Evolutionary conservation across 2,888 invertebrate species (phyloP).

Genomic region (Ctena decussata): DNA sequence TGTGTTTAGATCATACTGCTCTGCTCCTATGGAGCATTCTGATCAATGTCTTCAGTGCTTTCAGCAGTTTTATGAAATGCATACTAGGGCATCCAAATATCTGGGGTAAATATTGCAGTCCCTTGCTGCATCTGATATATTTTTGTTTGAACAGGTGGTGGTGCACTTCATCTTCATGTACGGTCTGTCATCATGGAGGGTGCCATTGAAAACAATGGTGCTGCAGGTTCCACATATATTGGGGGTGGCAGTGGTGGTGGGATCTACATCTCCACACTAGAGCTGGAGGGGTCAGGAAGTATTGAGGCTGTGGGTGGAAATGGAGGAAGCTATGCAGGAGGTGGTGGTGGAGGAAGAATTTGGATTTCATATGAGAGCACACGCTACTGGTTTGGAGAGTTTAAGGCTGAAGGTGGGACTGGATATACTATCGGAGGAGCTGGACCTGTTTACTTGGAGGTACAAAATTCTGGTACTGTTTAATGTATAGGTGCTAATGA

Average conservation of each 20-base stretch:
- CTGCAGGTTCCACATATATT: conserved; percentile 33
- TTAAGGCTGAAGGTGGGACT: conserved; percentile 70
- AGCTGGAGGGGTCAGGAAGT: conserved; percentile 74
- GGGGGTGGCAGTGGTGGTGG: conserved; percentile 78
- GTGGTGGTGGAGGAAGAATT: conserved; percentile 76
- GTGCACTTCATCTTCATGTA: not conserved
- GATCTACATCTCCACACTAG: conserved; percentile 61
- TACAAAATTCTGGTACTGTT: no score
- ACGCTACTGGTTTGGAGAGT: conserved; percentile 72
- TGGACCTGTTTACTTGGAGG: conserved; percentile 76
- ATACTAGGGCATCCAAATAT: no score
- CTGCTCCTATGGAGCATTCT: no score
- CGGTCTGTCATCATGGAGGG: conserved; percentile 69
- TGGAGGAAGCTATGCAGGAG: conserved; percentile 58
- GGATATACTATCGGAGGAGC: conserved; percentile 68
- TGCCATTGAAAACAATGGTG: conserved; percentile 67
- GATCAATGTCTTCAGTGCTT: no score
- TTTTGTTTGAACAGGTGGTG: not conserved
- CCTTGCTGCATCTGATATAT: no score
- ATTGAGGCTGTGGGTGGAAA: conserved; percentile 73
- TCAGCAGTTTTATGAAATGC: no score
- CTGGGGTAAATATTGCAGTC: no score
- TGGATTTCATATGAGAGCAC: conserved; percentile 69
- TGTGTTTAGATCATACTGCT: no score
- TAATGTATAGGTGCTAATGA: no score